Base-by-base conservation (phyloP, 92 coral and sea anemone genomes). In the Isaurus tuberculatus region DNA sequence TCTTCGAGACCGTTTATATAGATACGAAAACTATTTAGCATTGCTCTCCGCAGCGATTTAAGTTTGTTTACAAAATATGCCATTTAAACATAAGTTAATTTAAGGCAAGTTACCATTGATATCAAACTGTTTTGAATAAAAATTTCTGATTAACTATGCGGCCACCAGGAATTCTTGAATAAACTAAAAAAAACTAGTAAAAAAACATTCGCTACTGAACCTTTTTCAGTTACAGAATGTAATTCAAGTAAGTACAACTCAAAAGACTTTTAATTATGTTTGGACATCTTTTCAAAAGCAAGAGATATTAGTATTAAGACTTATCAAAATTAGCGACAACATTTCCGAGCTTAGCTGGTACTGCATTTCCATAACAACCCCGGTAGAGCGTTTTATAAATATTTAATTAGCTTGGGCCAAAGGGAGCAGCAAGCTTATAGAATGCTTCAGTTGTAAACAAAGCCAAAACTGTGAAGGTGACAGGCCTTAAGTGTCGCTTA, bases 401-500 rank as follows among this genome's bases (percentile, higher is more conserved):
- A 20, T 77, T 77, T 77, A 77, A 77, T 77, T 61, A n/a, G 82
- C 70, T 77, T 77, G 82, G 64, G 57, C 5, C 17, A 65, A 34
- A 77, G 70, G 82, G 82, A 31, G 69, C 82, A 77, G 70, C 48
- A 77, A 60, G 82, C 70, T 15, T 36, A 49, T 27, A 36, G n/a
- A 77, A 22, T 3, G 69, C 58, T 34, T 36, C 70, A 60, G 70
- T 77, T 40, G 82, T 77, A 77, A 77, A 77, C 82, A 77, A 77
- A 77, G 23, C 32, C 19, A 20, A 17, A 57, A 8, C 49, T 32
- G 67, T 23, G 32, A 36, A n/a, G 53, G 27, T 33, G 3, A 32
- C 82, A 77, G 26, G 13, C 13, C 7, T 58, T 13, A 68, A 7
- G 26, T 48, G 19, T 17, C 14, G 4, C n/a, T 5, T 8, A 46